These are phyloP conservation scores for Hypothenemus hampei DNA, from an alignment of 1,140 invertebrate species.

Conservation along the genomic window DNA sequence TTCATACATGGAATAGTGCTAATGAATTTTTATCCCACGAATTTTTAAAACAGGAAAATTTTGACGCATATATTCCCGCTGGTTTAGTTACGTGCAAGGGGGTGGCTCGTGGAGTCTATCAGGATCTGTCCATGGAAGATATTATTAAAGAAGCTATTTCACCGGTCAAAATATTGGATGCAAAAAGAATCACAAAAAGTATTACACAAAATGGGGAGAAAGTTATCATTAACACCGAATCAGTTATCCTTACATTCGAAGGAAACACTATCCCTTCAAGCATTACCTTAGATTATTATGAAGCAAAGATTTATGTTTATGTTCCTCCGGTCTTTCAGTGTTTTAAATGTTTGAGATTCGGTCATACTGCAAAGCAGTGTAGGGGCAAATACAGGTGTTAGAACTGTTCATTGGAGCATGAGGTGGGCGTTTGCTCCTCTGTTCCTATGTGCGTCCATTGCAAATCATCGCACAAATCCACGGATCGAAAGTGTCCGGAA, in stretches of 20 bases:
- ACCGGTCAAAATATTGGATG: neutral
- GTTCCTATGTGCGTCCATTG: constrained; percentile 11
- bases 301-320: constrained; percentile 4
- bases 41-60: neutral
- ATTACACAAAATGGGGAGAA: neutral
- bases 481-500: constrained; percentile 15
- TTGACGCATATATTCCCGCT: constrained; percentile 9
- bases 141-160: neutral
- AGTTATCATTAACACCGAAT: neutral
- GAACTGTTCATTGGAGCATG: constrained; percentile 2
- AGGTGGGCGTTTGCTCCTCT: neutral
- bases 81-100: constrained; percentile 14
- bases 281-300: constrained; percentile 1
- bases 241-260: constrained; percentile 12
- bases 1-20: neutral
- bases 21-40: constrained; percentile 3
- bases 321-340: constrained; percentile 12
- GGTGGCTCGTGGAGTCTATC: constrained; percentile 3
- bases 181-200: constrained; percentile 10
- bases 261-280: constrained; percentile 7
- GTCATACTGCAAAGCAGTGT: constrained; percentile 8
- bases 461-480: constrained; percentile 9
- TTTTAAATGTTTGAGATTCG: constrained; percentile 12
- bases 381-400: constrained; percentile 6
- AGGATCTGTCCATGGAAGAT: constrained; percentile 1